phyloP scores from a whole-genome alignment of 2,113 vertebrate genomes.

The Perccottus glenii region DNA sequence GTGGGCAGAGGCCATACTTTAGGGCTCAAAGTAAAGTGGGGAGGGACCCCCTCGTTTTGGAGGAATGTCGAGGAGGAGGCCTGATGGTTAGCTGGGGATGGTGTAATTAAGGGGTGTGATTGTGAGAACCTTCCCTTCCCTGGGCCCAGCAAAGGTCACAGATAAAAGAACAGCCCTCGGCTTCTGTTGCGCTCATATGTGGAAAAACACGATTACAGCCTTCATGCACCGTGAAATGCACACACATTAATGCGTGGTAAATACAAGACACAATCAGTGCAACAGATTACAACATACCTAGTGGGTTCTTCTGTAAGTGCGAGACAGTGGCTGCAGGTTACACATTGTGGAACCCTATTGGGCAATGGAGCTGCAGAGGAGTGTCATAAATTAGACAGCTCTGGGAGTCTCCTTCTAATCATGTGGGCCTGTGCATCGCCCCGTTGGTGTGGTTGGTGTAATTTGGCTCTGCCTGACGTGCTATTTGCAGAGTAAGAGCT shows the following conservation, averaged over 20 bases:
- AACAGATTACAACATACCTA: slow-evolving; percentile 42
- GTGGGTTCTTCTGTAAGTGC: neutral
- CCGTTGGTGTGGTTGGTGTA: slow-evolving; percentile 71
- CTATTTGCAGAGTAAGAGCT: slow-evolving; percentile 74
- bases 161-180: slow-evolving; percentile 69
- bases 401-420: slow-evolving; percentile 78
- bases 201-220: slow-evolving; percentile 42
- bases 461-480: slow-evolving; percentile 71
- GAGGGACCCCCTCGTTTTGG: slow-evolving; percentile 70
- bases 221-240: neutral
- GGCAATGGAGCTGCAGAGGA: slow-evolving; percentile 59
- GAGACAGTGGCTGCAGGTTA: slow-evolving; percentile 28
- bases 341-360: slow-evolving; percentile 41
- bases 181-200: slow-evolving; percentile 44
- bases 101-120: slow-evolving; percentile 82
- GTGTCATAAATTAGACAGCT: slow-evolving; percentile 74
- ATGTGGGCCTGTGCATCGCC: slow-evolving; percentile 68
- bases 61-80: slow-evolving; percentile 75
- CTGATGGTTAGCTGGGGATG: slow-evolving; percentile 78
- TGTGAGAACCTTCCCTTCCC: slow-evolving; percentile 76
- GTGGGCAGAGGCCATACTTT: slow-evolving; percentile 76
- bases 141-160: slow-evolving; percentile 71
- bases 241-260: slow-evolving; percentile 8
- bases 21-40: slow-evolving; percentile 75
- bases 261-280: slow-evolving; percentile 5